Base-by-base conservation (phyloP, 1,140 invertebrate genomes). In the Drosophila grimshawi region DNA sequence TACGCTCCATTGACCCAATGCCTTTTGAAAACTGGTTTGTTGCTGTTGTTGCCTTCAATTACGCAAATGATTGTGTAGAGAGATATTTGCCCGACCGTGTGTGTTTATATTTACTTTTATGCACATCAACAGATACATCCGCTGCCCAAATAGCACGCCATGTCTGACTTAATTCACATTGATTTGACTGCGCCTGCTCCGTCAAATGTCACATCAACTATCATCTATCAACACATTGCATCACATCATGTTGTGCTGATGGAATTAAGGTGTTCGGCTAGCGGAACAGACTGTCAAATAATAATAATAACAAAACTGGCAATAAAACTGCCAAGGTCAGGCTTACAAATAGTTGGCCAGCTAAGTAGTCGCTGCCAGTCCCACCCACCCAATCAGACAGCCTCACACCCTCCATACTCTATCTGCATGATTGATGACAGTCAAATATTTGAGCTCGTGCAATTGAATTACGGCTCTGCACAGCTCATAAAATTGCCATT, bases 391-490 rank as follows among this genome's bases (percentile, higher is more conserved):
- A 30, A n/a, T 33, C 7, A 3, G 8, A 3, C 30, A 7, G 35
- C 10, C 11, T 27, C 6, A 35, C 6, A 30, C 8, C 7, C 46
- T n/a, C 35, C 32, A 11, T 35, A 4, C 41, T 55, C 55, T 57
- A 63, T 64, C 72, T 65, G 73, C 35, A 60, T 72, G 69, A 76
- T 76, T 72, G 74, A 76, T 76, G 62, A 43, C 55, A 76, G 61
- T 72, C 62, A 75, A 73, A 73, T 60, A 73, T 60, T 70, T 55
- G 48, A 29, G 6, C 19, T 53, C 46, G 49, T 69, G 45, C 48
- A 68, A 61, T 61, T 61, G 32, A 67, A 61, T 59, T 52, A 59
- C 29, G 41, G 43, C 51, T 46, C 11, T 48, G 35, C 29, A 55
- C 35, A 62, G 39, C 41, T 72, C 37, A 66, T 33, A 39, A 37